A percentile compares a stretch with the other conserved stretches of the same genome.
These are phyloP conservation scores for Agapornis roseicollis DNA, from an alignment of 2,113 vertebrate genomes.

Conservation along the genomic window DNA sequence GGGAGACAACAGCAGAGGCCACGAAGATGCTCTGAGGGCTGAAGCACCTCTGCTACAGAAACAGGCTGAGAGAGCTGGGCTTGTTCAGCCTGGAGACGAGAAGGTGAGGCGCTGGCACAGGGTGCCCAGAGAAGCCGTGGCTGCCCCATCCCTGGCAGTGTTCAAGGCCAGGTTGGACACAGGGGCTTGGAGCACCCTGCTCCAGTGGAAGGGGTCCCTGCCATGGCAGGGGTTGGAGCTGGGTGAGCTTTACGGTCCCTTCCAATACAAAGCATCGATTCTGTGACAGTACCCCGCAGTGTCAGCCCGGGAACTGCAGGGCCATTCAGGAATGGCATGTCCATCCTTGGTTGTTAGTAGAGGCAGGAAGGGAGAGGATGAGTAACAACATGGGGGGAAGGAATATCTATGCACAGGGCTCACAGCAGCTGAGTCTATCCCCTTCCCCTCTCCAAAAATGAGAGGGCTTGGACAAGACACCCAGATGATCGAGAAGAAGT, in stretches of 20 bases:
- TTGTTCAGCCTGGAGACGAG: not conserved
- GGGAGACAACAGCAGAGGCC: not conserved
- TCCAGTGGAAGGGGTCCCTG: not conserved
- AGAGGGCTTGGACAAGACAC: fast-evolving
- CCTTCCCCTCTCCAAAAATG: not conserved
- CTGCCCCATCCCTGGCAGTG: not conserved
- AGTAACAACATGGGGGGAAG: fast-evolving
- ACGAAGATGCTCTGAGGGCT: not conserved
- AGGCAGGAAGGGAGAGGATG: not conserved
- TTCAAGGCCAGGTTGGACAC: not conserved
- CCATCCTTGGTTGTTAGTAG: not conserved
- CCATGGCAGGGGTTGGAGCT: not conserved
- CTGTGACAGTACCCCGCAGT: not conserved
- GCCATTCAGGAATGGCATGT: not conserved
- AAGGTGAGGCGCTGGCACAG: not conserved
- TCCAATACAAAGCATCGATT: not conserved
- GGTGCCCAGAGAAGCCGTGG: not conserved
- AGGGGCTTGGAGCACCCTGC: not conserved
- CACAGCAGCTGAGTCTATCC: not conserved
- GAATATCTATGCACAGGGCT: not conserved
- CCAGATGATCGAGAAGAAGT: not conserved
- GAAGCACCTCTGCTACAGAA: not conserved
- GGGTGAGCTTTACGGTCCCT: not conserved
- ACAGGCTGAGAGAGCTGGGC: not conserved
- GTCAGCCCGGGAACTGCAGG: not conserved